Evolutionary conservation across 2,888 invertebrate genomes (phyloP).

Genomic region (Drosophila limbata): DNA sequence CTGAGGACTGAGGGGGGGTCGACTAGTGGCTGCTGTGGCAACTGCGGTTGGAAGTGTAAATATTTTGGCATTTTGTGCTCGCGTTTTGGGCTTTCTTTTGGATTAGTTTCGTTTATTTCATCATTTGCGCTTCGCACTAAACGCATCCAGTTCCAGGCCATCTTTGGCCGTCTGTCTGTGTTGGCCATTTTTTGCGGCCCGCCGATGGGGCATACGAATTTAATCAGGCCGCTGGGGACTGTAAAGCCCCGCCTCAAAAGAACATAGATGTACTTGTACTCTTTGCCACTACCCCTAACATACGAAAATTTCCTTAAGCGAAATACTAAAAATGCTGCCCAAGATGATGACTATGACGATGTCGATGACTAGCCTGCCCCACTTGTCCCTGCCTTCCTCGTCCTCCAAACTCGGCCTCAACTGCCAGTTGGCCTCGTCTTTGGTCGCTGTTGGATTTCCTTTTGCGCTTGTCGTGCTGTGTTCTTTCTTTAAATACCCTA

Average conservation of each 20-base stretch:
- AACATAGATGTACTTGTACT: slow-evolving; percentile 40
- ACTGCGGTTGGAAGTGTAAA: slow-evolving; percentile 71
- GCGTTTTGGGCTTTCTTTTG: slow-evolving; percentile 72
- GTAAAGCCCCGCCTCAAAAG: slow-evolving; percentile 60
- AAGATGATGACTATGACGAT: slow-evolving; percentile 74
- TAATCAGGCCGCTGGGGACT: slow-evolving; percentile 81
- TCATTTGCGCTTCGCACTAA: slow-evolving; percentile 76
- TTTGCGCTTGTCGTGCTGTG: slow-evolving; percentile 53
- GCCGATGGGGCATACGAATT: slow-evolving; percentile 62
- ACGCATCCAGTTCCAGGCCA: slow-evolving; percentile 62
- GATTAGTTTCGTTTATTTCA: slow-evolving; percentile 81
- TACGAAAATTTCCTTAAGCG: slow-evolving; percentile 69
- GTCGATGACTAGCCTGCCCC: slow-evolving; percentile 65
- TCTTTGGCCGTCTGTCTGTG: slow-evolving; percentile 12
- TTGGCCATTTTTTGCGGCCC: slow-evolving; percentile 44
- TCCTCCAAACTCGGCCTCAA: neutral
- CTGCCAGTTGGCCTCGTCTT: slow-evolving; percentile 46
- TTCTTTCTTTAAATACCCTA: slow-evolving; percentile 33
- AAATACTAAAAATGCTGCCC: slow-evolving; percentile 57
- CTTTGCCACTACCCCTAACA: slow-evolving; percentile 37
- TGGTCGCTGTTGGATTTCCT: slow-evolving; percentile 52
- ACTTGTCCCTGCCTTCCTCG: neutral
- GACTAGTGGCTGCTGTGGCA: slow-evolving; percentile 49
- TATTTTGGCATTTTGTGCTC: slow-evolving; percentile 70
- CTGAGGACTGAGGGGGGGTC: neutral